phyloP scores from a whole-genome alignment of 2,888 invertebrate genomes.

The Crioceris asparagi region DNA sequence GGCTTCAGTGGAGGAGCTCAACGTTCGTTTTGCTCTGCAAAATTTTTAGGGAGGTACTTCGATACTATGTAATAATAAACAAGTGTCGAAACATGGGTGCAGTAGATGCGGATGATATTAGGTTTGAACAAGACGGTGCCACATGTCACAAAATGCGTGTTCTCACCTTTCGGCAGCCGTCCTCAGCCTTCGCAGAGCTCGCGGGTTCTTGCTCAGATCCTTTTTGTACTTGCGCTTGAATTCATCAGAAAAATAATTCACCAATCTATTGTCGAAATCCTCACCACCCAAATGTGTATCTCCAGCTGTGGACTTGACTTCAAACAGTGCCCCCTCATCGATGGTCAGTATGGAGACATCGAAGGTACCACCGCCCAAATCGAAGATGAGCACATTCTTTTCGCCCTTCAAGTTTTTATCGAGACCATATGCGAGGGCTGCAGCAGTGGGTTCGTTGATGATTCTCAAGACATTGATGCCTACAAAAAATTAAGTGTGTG shows the following conservation, averaged over 20 bases:
- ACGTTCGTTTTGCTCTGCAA: conserved; percentile 38
- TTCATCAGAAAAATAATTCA: conserved; percentile 46
- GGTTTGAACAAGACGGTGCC: no score
- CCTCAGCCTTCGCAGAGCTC: conserved; percentile 39
- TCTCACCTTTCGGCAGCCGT: conserved; percentile 41
- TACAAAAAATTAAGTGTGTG: conserved; percentile 6
- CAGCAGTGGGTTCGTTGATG: conserved; percentile 57
- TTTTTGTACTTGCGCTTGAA: conserved; percentile 43
- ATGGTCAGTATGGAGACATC: conserved; percentile 76
- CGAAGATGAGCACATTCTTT: conserved; percentile 50
- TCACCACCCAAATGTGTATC: conserved; percentile 76
- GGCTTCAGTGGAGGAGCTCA: conserved; percentile 43
- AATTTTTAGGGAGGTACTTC: no score
- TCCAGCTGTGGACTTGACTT: conserved; percentile 68
- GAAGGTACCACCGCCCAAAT: conserved; percentile 56
- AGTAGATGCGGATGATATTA: no score
- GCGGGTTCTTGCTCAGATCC: conserved; percentile 39
- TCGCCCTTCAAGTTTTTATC: conserved; percentile 20
- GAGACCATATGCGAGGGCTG: conserved; percentile 21
- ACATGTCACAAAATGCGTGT: background rate
- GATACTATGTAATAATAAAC: no score
- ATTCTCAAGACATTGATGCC: conserved; percentile 70
- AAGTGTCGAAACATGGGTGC: no score
- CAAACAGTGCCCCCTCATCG: conserved; percentile 72
- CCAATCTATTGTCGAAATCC: conserved; percentile 48